These are phyloP conservation scores for Propithecus perrieri DNA, from an alignment of 2,797 vertebrate genomes.

Conservation along the genomic window DNA sequence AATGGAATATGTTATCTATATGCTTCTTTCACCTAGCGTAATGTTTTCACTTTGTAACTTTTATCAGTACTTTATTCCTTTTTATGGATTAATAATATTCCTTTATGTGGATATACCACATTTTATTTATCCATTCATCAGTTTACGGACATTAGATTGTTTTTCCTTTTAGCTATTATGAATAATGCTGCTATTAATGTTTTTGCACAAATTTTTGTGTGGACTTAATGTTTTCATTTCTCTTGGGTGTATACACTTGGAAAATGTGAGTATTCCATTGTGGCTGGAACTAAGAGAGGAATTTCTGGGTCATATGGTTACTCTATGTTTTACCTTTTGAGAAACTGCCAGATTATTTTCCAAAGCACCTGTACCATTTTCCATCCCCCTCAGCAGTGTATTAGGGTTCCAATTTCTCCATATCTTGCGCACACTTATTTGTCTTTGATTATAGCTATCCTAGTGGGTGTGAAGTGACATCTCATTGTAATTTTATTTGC, in stretches of 20 bases:
- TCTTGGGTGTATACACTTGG: neutral
- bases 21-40: neutral
- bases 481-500: neutral
- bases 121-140: neutral
- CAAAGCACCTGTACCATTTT: neutral
- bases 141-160: neutral
- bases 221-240: neutral
- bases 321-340: neutral
- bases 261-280: neutral
- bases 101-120: neutral
- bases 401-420: neutral
- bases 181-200: constrained; percentile 5
- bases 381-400: neutral
- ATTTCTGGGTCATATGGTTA: neutral
- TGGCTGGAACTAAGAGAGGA: neutral
- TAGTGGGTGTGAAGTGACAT: neutral
- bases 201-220: neutral
- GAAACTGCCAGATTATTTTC: neutral
- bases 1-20: neutral
- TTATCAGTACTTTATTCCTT: neutral
- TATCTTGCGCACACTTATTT: neutral
- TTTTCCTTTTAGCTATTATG: neutral
- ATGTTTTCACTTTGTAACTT: neutral
- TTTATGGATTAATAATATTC: neutral
- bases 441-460: neutral